phyloP scores from a whole-genome alignment of 2,888 invertebrate genomes.

The Litoditis marina region DNA sequence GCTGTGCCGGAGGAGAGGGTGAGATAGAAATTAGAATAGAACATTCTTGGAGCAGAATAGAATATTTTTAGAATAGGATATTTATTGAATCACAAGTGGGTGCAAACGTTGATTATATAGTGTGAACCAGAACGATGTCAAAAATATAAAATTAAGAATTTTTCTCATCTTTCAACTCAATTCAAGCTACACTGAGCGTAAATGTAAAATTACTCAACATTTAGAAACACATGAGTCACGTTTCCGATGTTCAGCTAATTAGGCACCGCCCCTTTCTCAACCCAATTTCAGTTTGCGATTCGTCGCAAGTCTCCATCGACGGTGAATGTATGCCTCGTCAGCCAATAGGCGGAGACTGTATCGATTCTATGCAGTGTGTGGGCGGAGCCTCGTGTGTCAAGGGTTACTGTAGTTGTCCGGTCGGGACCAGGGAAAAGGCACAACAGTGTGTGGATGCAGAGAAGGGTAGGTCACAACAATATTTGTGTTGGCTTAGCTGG shows the following conservation, averaged over 20 bases:
- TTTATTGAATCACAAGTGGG: too few relatives aligned
- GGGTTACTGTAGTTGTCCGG: conserved; percentile 31
- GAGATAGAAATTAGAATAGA: too few relatives aligned
- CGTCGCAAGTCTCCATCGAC: conserved; percentile 39
- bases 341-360: conserved; percentile 34
- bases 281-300: conserved; percentile 36
- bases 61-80: too few relatives aligned
- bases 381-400: conserved; percentile 31
- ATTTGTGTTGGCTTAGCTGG: too few relatives aligned
- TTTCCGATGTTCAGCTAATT: not conserved
- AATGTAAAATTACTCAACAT: too few relatives aligned
- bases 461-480: too few relatives aligned
- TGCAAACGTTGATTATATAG: too few relatives aligned
- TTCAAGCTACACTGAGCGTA: not conserved
- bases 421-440: conserved; percentile 27
- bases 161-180: too few relatives aligned
- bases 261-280: not conserved
- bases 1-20: conserved; percentile 49
- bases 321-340: conserved; percentile 39
- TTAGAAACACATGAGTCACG: not conserved
- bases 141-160: too few relatives aligned
- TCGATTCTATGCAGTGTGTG: conserved; percentile 33
- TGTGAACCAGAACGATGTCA: too few relatives aligned
- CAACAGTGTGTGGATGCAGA: conserved; percentile 29
- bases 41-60: not conserved